A percentile compares a stretch with the other conserved stretches of the same genome.
Evolutionary conservation across 2,113 vertebrate genomes (phyloP).

Genomic region (Chroicocephalus ridibundus): DNA sequence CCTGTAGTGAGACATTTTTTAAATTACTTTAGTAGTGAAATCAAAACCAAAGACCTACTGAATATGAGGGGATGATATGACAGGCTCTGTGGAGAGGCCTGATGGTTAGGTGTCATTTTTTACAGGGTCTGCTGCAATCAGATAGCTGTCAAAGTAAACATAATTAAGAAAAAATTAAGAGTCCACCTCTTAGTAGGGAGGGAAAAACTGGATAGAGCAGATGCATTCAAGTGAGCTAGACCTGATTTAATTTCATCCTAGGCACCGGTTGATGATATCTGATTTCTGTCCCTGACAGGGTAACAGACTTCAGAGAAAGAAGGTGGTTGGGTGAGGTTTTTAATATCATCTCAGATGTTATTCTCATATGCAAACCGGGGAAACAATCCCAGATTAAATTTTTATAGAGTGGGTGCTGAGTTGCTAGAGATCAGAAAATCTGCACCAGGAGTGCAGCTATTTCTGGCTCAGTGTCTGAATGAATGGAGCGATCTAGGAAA

Average conservation of each 20-base stretch:
- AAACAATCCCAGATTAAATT: neutral
- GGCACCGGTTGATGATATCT: neutral
- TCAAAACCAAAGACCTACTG: neutral
- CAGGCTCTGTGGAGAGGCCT: neutral
- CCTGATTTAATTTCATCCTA: neutral
- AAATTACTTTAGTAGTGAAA: neutral
- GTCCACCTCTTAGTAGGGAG: neutral
- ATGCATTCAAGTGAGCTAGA: neutral
- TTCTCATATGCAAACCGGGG: neutral
- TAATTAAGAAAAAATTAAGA: neutral
- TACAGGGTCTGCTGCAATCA: neutral
- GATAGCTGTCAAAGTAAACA: neutral
- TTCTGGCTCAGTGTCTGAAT: neutral
- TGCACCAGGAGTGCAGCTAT: neutral
- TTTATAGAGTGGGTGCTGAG: neutral
- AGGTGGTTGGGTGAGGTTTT: neutral
- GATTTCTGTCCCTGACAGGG: neutral
- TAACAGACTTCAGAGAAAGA: neutral
- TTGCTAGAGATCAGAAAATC: neutral
- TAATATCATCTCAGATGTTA: neutral
- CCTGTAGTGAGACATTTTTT: neutral
- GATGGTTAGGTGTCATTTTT: neutral
- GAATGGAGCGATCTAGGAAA: neutral
- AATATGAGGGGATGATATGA: neutral
- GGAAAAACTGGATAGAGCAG: neutral